These are phyloP conservation scores for Aphelenchoides besseyi DNA, from an alignment of 1,140 invertebrate genomes.

Conservation along the genomic window DNA sequence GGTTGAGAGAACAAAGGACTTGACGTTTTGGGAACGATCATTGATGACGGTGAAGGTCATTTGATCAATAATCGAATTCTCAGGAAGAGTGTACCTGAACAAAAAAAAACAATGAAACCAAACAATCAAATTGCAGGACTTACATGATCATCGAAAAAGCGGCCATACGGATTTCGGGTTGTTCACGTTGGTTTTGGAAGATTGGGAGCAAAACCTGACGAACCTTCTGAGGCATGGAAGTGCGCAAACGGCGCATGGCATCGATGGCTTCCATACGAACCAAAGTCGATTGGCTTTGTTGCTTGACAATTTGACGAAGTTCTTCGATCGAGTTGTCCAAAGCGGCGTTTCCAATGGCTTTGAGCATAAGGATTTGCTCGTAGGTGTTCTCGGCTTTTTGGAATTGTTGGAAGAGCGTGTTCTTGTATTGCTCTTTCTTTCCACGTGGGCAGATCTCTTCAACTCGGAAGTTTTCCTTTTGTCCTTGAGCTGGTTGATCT, in stretches of 20 bases:
- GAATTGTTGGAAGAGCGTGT: slow-evolving; percentile 15
- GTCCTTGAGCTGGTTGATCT: slow-evolving; percentile 26
- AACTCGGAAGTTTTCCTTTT: background rate
- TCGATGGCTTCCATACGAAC: slow-evolving; percentile 35
- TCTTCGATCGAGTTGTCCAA: slow-evolving; percentile 41
- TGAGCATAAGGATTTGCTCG: slow-evolving; percentile 48
- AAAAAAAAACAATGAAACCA: background rate
- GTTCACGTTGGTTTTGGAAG: slow-evolving; percentile 44
- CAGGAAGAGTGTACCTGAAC: slow-evolving; percentile 15
- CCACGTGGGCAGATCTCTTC: slow-evolving; percentile 36
- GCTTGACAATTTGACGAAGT: slow-evolving; percentile 39
- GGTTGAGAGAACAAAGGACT: slow-evolving; percentile 42
- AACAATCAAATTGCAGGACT: background rate
- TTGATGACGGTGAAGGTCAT: slow-evolving; percentile 31
- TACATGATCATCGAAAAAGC: slow-evolving; percentile 47
- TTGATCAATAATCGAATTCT: slow-evolving; percentile 28
- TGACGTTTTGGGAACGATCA: slow-evolving; percentile 41
- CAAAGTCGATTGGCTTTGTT: slow-evolving; percentile 27
- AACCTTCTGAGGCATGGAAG: slow-evolving; percentile 35
- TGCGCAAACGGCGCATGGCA: slow-evolving; percentile 33
- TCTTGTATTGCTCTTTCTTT: slow-evolving; percentile 46
- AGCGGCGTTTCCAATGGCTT: slow-evolving; percentile 44
- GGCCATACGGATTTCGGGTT: slow-evolving; percentile 46
- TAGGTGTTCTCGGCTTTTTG: slow-evolving; percentile 29
- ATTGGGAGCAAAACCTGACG: slow-evolving; percentile 40